Percentiles rank a stretch among this genome's conserved stretches.
Evolutionary conservation across 2,888 invertebrate genomes (phyloP).

Genomic region (Cantharis nigra): DNA sequence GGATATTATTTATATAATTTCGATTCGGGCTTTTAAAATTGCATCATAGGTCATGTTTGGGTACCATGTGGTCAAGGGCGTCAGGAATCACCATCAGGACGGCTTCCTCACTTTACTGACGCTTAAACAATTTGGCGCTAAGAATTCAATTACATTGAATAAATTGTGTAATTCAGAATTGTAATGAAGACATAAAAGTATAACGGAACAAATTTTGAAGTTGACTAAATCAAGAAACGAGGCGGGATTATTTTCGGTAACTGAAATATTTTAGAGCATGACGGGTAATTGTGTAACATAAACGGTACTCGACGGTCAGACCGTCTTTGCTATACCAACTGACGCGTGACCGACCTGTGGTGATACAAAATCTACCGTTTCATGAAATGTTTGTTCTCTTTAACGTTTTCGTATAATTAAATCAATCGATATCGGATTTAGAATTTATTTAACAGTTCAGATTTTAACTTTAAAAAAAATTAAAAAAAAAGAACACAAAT

Average conservation of each 20-base stretch:
- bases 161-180: background rate
- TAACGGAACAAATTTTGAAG: background rate
- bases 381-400: constrained; percentile 6
- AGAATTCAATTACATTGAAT: background rate
- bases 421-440: background rate
- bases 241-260: background rate
- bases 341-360: constrained; percentile 31
- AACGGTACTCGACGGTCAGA: constrained; percentile 27
- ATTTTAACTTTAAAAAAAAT: background rate
- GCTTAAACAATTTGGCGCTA: background rate
- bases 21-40: background rate
- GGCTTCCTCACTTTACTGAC: background rate
- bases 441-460: background rate
- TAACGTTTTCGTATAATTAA: background rate
- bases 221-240: background rate
- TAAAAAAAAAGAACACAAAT: too few relatives aligned
- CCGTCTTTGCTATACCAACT: constrained; percentile 26
- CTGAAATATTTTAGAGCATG: constrained; percentile 14
- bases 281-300: constrained; percentile 16
- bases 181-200: background rate
- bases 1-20: too few relatives aligned
- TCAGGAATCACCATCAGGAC: background rate
- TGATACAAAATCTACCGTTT: constrained; percentile 22
- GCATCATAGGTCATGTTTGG: background rate
- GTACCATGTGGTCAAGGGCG: background rate